Evolutionary conservation across 2,113 vertebrate species (phyloP).

Genomic region (Gopherus evgoodei): DNA sequence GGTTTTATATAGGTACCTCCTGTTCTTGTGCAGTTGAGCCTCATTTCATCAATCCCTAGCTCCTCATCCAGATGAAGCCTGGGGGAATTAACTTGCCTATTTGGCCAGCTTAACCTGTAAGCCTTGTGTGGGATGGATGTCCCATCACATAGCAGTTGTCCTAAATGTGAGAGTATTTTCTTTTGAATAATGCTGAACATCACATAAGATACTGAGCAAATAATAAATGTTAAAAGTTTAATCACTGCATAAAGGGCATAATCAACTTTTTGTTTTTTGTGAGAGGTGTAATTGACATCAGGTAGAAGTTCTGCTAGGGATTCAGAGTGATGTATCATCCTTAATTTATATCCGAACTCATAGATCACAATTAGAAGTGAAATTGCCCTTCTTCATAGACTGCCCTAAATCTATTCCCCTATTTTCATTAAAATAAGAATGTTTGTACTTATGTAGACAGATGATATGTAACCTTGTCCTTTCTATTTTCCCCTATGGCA

Average conservation of each 20-base stretch:
- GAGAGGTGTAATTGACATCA: background rate
- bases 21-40: background rate
- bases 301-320: background rate
- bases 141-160: background rate
- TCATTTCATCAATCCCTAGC: background rate
- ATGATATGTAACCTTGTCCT: slow-evolving; percentile 1
- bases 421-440: background rate
- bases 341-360: background rate
- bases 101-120: background rate
- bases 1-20: background rate
- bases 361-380: background rate
- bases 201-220: background rate
- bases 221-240: background rate
- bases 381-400: background rate
- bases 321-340: background rate
- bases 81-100: background rate
- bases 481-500: slow-evolving; percentile 4
- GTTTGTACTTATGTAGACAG: slow-evolving; percentile 22
- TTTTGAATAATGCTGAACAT: background rate
- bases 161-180: background rate
- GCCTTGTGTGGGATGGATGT: background rate
- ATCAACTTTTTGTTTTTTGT: background rate
- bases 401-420: background rate
- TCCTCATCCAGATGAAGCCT: background rate
- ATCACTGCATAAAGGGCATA: background rate